Evolutionary conservation across 2,113 vertebrate genomes (phyloP).

Genomic region (Siniperca chuatsi): DNA sequence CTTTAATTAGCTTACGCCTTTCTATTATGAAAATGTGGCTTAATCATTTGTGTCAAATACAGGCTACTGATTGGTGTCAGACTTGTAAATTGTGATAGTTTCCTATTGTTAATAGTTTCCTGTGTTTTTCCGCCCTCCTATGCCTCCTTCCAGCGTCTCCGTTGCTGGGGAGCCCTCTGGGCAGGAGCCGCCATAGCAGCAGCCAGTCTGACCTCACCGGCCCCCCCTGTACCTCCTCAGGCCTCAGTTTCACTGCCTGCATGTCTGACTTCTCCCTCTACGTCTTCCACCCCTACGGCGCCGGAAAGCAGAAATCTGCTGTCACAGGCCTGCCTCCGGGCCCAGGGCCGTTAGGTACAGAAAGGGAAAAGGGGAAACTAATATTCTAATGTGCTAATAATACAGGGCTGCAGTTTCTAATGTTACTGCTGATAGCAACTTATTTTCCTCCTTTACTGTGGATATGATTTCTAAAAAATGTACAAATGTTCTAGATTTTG

Average conservation of each 20-base stretch:
- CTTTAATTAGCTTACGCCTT: not conserved
- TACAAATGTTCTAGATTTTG: not conserved
- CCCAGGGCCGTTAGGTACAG: constrained; percentile 90
- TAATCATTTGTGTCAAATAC: not conserved
- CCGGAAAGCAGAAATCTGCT: constrained; percentile 95
- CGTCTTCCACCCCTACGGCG: constrained; percentile 97
- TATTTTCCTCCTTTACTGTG: not conserved
- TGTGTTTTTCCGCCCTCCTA: not conserved
- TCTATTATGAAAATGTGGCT: not conserved
- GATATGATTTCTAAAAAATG: not conserved
- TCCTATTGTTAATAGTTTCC: not conserved
- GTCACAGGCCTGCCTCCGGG: constrained; percentile 92
- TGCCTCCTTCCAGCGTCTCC: constrained; percentile 84
- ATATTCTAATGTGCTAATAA: not conserved
- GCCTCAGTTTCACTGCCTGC: constrained; percentile 97
- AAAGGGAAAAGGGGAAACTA: not conserved
- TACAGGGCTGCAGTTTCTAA: not conserved
- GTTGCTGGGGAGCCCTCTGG: constrained; percentile 91
- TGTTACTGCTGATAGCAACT: not conserved
- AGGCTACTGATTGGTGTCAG: not conserved
- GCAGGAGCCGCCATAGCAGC: constrained; percentile 95
- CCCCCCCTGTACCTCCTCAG: constrained; percentile 92
- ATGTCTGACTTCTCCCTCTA: constrained; percentile 99
- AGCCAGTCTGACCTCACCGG: constrained; percentile 95
- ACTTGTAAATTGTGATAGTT: not conserved